A percentile compares a stretch with the other conserved stretches of the same genome.
Conservation (phyloP, 2,113 vertebrate genomes). For the Eptesicus fuscus region DNA sequence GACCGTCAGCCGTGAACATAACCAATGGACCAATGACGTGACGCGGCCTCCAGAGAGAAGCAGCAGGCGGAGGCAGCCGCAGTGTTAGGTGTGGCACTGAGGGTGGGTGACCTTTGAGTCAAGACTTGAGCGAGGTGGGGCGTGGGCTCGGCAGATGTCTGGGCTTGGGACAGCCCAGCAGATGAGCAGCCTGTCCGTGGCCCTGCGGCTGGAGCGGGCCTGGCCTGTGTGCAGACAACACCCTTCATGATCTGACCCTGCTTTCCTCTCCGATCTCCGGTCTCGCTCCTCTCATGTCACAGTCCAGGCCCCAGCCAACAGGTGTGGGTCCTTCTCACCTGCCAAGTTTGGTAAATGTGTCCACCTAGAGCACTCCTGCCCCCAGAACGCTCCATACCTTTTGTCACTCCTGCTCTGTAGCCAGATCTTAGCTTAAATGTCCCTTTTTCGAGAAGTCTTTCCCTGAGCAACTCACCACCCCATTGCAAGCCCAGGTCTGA, state of each 20-base stretch:
- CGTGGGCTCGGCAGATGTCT: background rate
- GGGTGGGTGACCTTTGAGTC: background rate
- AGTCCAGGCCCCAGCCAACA: background rate
- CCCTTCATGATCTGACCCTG: rapidly evolving
- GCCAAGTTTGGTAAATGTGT: background rate
- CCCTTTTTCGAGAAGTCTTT: background rate
- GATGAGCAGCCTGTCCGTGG: background rate
- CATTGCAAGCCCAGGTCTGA: background rate
- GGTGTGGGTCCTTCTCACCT: background rate
- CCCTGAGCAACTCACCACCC: background rate
- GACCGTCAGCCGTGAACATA: background rate
- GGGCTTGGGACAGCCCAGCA: background rate
- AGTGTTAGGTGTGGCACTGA: background rate
- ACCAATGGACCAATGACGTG: background rate
- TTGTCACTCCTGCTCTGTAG: background rate
- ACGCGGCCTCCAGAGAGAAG: background rate
- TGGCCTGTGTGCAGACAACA: rapidly evolving
- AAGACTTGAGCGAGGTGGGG: background rate
- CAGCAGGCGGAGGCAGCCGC: background rate
- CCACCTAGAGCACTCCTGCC: background rate
- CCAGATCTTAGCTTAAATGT: background rate
- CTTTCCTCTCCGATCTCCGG: background rate
- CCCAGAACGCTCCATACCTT: background rate
- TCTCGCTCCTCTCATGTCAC: rapidly evolving
- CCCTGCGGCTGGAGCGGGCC: background rate